Evolutionary conservation across 2,113 vertebrate species (phyloP).

Genomic region (Gopherus evgoodei): DNA sequence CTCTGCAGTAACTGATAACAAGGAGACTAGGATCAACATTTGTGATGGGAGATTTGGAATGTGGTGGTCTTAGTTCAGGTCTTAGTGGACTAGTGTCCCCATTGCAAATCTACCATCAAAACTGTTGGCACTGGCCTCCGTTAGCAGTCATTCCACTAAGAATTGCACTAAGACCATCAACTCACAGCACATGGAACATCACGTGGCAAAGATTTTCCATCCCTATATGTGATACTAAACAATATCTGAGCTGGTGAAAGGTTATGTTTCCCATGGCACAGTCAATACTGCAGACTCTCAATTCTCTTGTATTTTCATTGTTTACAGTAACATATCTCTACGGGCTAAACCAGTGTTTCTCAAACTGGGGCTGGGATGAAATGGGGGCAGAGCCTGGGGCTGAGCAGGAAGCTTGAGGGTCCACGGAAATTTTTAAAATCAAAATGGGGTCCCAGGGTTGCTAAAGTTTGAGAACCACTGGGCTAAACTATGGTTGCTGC

Average conservation of each 20-base stretch:
- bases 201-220: background rate
- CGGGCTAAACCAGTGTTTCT: background rate
- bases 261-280: background rate
- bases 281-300: background rate
- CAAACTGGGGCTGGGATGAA: too few relatives aligned
- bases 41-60: accelerated
- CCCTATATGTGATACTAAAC: background rate
- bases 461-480: too few relatives aligned
- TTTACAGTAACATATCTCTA: background rate
- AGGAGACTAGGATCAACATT: background rate
- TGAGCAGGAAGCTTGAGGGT: too few relatives aligned
- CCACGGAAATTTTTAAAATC: too few relatives aligned
- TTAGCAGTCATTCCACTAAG: background rate
- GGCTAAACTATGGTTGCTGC: background rate
- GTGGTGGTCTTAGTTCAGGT: background rate
- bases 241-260: background rate
- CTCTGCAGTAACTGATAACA: background rate
- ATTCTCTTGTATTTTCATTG: background rate
- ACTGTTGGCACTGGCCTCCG: background rate
- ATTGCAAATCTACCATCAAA: background rate
- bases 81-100: background rate
- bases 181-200: background rate
- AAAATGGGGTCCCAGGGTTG: too few relatives aligned
- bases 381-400: too few relatives aligned
- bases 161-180: background rate